phyloP scores from a whole-genome alignment of 2,888 invertebrate genomes.

The Allophyes oxyacanthae region DNA sequence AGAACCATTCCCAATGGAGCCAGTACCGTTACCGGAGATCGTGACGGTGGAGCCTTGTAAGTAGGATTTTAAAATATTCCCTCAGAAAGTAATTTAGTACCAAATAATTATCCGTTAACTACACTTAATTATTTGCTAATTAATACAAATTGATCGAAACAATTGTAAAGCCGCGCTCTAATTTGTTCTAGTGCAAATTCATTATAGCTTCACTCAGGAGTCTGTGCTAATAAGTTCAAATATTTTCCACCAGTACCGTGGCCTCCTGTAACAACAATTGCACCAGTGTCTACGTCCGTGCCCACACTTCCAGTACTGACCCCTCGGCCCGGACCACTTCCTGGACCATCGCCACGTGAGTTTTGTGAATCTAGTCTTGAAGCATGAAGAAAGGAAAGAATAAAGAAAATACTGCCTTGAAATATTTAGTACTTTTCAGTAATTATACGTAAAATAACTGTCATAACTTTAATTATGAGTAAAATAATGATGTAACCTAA shows the following conservation, averaged over 20 bases:
- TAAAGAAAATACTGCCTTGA: neutral
- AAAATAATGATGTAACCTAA: no score
- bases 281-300: conserved; percentile 13
- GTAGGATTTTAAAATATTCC: conserved; percentile 6
- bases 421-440: neutral
- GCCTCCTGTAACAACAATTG: conserved; percentile 55
- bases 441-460: conserved; percentile 1
- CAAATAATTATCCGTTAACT: no score
- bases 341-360: conserved; percentile 82
- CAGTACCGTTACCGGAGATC: conserved; percentile 33
- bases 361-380: conserved; percentile 35
- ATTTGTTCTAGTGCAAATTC: no score
- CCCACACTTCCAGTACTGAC: conserved; percentile 17
- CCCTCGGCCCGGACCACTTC: conserved; percentile 69
- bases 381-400: conserved; percentile 2
- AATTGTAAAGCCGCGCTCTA: no score
- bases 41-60: conserved; percentile 43
- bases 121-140: no score
- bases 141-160: no score
- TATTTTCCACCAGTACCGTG: conserved; percentile 49
- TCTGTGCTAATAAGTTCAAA: no score
- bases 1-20: conserved; percentile 10
- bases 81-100: no score
- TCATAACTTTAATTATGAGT: no score
- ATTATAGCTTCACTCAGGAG: no score